These are phyloP conservation scores for Hypocryptadius cinnamomeus DNA, from an alignment of 2,113 vertebrate species.

Conservation along the genomic window DNA sequence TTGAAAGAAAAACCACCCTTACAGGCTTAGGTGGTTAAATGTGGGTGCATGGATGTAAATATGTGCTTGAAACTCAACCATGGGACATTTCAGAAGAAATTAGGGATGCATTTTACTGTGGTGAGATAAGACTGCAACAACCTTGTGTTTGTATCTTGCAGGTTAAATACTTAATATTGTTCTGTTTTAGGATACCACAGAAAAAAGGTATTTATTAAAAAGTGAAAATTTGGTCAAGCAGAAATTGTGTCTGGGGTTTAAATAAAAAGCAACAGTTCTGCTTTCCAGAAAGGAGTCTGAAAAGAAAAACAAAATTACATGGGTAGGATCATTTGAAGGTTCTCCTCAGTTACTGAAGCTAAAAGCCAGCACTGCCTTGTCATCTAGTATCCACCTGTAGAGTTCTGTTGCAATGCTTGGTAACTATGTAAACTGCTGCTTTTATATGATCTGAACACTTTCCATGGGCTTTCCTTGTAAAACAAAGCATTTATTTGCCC, in stretches of 20 bases:
- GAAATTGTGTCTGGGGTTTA: not conserved
- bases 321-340: not conserved
- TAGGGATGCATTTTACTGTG: not conserved
- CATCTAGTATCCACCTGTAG: not conserved
- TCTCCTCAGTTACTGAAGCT: not conserved
- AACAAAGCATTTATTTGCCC: not conserved
- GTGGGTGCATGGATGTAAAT: not conserved
- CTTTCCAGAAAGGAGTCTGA: not conserved
- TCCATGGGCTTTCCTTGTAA: not conserved
- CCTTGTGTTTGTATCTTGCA: not conserved
- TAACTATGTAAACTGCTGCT: not conserved
- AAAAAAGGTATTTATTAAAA: not conserved
- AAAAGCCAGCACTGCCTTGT: not conserved
- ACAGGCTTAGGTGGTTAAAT: not conserved
- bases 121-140: not conserved
- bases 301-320: not conserved
- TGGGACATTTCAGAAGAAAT: not conserved
- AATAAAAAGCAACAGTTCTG: not conserved
- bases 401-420: not conserved
- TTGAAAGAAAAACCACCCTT: not conserved
- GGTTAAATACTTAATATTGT: not conserved
- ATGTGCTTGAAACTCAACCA: not conserved
- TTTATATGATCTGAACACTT: not conserved
- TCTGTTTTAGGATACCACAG: not conserved
- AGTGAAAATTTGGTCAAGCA: not conserved